Conservation (phyloP, 1,140 invertebrate species). For the Apis florea region DNA sequence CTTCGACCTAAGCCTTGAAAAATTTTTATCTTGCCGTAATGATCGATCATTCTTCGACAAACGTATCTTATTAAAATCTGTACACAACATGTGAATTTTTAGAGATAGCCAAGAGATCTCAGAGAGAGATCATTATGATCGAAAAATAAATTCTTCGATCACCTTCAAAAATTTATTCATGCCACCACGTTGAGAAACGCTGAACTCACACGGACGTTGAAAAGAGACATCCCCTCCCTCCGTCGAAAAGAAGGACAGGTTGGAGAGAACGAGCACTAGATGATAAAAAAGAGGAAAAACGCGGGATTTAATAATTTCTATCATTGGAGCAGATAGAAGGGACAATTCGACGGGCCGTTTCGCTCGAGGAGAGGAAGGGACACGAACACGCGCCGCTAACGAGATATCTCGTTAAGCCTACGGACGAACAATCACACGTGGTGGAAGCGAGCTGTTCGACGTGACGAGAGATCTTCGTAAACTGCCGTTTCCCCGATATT, state of each 20-base stretch:
- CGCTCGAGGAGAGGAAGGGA: conserved; percentile 5
- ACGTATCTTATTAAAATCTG: no score
- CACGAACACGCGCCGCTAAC: conserved; percentile 52
- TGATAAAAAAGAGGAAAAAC: background rate
- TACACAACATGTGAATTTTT: no score
- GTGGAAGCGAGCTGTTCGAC: conserved; percentile 35
- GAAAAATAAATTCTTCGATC: no score
- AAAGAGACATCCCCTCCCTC: no score
- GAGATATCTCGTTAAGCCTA: conserved; percentile 65
- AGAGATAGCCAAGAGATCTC: no score
- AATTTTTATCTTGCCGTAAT: no score
- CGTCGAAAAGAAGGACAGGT: background rate
- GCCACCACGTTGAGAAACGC: no score
- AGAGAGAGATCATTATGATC: no score
- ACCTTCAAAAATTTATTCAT: no score
- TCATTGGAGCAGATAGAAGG: conserved; percentile 40
- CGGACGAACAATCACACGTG: conserved; percentile 50
- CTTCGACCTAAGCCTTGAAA: no score
- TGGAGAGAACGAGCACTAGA: background rate
- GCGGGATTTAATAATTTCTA: conserved; percentile 58
- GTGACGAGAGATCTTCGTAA: conserved; percentile 54
- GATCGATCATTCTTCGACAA: no score
- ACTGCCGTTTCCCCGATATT: conserved; percentile 59
- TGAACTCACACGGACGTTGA: no score
- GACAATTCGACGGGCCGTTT: conserved; percentile 31